phyloP scores from a whole-genome alignment of 2,113 vertebrate genomes.

The Microcebus griseorufus region DNA sequence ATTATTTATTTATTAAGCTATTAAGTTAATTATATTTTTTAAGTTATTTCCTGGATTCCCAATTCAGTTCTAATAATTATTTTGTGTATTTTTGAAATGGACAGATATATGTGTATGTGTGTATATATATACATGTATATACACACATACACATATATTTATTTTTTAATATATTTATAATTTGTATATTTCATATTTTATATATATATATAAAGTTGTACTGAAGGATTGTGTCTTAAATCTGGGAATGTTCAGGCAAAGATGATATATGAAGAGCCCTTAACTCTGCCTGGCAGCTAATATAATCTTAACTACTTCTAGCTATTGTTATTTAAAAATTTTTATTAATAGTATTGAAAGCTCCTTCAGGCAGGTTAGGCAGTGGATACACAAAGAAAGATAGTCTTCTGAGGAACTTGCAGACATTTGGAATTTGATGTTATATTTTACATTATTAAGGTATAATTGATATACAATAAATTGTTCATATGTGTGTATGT shows the following conservation, averaged over 20 bases:
- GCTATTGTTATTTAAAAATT: background rate
- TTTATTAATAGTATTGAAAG: background rate
- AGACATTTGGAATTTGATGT: background rate
- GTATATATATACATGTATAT: too few relatives aligned
- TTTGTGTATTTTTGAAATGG: background rate
- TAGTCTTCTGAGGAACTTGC: background rate
- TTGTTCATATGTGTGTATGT: too few relatives aligned
- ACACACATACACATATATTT: background rate
- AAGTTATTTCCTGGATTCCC: background rate
- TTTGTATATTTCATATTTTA: too few relatives aligned
- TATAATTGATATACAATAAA: background rate
- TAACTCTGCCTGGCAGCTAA: background rate
- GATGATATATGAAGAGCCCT: background rate
- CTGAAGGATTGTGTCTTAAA: background rate
- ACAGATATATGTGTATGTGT: too few relatives aligned
- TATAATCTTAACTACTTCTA: background rate
- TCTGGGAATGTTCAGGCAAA: background rate
- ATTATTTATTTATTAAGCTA: too few relatives aligned
- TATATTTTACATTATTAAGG: background rate
- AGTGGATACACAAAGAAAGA: background rate
- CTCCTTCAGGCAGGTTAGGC: background rate
- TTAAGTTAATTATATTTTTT: too few relatives aligned
- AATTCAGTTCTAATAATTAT: background rate
- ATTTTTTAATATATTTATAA: background rate
- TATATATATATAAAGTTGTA: too few relatives aligned